Conservation (phyloP, 2,797 vertebrate species). For the Bryconaethiops microstoma region DNA sequence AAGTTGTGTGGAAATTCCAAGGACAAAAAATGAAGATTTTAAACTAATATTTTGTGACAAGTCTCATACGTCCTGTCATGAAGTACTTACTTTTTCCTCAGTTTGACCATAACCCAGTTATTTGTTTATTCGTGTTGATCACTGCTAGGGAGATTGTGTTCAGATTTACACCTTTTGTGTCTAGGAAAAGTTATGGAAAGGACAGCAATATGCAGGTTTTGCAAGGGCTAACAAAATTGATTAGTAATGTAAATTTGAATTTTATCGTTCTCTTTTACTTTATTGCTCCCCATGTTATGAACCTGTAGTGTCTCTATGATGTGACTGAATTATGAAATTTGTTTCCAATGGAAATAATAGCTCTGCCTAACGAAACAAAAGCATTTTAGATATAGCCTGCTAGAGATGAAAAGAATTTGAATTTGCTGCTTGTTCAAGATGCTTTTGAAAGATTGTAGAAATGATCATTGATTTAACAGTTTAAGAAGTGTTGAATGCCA, state of each 20-base stretch:
- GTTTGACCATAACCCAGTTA: not conserved
- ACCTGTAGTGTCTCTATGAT: conserved; percentile 44
- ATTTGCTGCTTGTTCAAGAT: not conserved
- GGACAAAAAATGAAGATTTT: not conserved
- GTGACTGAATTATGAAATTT: conserved; percentile 37
- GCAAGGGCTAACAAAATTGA: no score
- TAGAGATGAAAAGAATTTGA: not conserved
- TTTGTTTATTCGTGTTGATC: not conserved
- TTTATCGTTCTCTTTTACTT: no score
- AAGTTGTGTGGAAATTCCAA: no score
- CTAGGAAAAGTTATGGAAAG: no score
- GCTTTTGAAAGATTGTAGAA: conserved; percentile 39
- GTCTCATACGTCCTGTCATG: not conserved
- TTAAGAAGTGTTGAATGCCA: not conserved
- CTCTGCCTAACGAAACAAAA: conserved; percentile 59
- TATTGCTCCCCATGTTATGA: conserved; percentile 51
- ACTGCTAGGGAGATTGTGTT: not conserved
- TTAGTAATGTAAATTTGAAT: no score
- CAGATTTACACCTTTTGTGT: no score
- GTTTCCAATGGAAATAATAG: conserved; percentile 62
- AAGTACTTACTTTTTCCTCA: not conserved
- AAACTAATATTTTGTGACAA: not conserved
- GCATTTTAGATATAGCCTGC: conserved; percentile 15
- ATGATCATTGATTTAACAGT: not conserved
- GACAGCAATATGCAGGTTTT: no score